phyloP scores from a whole-genome alignment of 2,113 vertebrate genomes.

The Oreochromis niloticus region DNA sequence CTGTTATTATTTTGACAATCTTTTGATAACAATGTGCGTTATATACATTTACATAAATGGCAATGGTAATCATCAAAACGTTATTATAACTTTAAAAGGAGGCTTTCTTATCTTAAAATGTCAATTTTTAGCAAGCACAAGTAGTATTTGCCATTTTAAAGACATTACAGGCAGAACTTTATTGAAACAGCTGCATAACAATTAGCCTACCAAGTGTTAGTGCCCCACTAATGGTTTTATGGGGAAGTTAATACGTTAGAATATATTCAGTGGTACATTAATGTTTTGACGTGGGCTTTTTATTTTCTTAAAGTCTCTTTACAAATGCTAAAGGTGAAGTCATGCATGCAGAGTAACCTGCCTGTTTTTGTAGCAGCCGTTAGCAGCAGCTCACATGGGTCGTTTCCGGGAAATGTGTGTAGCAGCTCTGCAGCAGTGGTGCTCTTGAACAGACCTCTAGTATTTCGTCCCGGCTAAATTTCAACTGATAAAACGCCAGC shows the following conservation, averaged over 20 bases:
- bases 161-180: not conserved
- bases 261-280: not conserved
- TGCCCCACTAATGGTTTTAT: not conserved
- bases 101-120: not conserved
- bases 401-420: not conserved
- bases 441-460: slow-evolving; percentile 16
- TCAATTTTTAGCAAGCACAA: not conserved
- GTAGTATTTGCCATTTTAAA: not conserved
- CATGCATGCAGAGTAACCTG: not conserved
- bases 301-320: not conserved
- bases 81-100: not conserved
- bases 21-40: not conserved
- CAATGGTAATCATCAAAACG: not conserved
- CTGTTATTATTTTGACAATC: not conserved
- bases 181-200: not conserved
- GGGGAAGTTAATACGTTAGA: not conserved
- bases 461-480: not conserved
- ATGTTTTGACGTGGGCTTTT: not conserved
- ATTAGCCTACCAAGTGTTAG: not conserved
- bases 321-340: not conserved
- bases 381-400: not conserved
- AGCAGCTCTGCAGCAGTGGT: not conserved
- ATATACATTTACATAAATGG: not conserved
- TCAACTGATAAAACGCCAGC: not conserved
- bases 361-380: not conserved